Conservation (phyloP, 2,888 invertebrate species). For the Ethmia dodecea region DNA sequence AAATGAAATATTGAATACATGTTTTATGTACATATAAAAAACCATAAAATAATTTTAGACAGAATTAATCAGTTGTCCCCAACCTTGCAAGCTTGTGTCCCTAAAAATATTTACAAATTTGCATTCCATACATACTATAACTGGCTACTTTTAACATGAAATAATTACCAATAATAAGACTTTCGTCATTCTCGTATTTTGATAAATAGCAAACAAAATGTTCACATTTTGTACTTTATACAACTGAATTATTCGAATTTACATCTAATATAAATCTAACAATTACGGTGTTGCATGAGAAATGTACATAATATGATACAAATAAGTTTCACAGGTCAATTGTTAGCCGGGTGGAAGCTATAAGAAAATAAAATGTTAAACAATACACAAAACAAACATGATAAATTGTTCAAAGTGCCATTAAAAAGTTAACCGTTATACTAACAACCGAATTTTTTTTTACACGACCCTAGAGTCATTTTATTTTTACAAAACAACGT, state of each 20-base stretch:
- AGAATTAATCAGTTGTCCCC: too few species aligned
- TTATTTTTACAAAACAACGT: slow-evolving; percentile 1
- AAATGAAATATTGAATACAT: too few species aligned
- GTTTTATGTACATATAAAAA: too few species aligned
- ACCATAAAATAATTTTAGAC: too few species aligned
- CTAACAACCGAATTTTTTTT: slow-evolving; percentile 1
- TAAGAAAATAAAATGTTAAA: background rate
- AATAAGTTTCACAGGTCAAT: background rate
- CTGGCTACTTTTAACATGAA: too few species aligned
- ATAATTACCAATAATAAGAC: slow-evolving; percentile 24
- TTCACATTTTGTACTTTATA: slow-evolving; percentile 23
- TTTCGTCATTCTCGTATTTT: slow-evolving; percentile 46
- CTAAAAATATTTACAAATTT: too few species aligned
- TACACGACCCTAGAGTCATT: slow-evolving; percentile 1
- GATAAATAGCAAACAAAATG: slow-evolving; percentile 15
- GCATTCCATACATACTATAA: too few species aligned
- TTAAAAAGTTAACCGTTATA: background rate
- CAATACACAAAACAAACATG: background rate
- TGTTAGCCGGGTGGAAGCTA: background rate
- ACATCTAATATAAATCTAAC: slow-evolving; percentile 17
- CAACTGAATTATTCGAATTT: slow-evolving; percentile 18
- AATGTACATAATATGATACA: slow-evolving; percentile 8
- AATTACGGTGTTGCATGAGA: slow-evolving; percentile 5
- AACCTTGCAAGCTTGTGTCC: too few species aligned
- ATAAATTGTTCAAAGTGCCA: slow-evolving; percentile 6